These are phyloP conservation scores for Lithophane socia DNA, from an alignment of 2,888 invertebrate species.

Conservation along the genomic window DNA sequence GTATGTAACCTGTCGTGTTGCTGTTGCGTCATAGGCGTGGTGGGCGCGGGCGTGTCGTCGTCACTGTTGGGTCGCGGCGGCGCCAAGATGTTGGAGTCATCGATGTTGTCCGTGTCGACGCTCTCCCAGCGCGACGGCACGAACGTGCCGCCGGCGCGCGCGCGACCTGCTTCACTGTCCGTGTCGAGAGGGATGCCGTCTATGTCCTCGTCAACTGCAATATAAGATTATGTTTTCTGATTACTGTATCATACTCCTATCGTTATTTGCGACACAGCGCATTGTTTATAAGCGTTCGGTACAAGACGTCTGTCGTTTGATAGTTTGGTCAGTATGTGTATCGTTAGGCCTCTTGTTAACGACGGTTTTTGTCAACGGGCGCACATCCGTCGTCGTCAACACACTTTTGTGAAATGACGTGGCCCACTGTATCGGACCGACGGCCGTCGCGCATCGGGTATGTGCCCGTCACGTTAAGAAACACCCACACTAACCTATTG, in stretches of 20 bases:
- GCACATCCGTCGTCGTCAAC: too few species aligned
- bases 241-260: background rate
- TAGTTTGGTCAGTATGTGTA: too few species aligned
- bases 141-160: slow-evolving; percentile 90
- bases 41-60: slow-evolving; percentile 63
- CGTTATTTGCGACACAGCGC: too few species aligned
- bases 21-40: slow-evolving; percentile 59
- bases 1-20: slow-evolving; percentile 65
- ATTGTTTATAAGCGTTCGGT: too few species aligned
- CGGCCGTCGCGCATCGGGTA: too few species aligned
- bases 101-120: slow-evolving; percentile 93
- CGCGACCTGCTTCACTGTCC: slow-evolving; percentile 82
- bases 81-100: background rate
- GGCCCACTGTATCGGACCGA: too few species aligned
- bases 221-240: background rate
- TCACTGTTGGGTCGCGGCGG: slow-evolving; percentile 29
- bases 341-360: too few species aligned
- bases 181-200: slow-evolving; percentile 93
- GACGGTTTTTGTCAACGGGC: too few species aligned
- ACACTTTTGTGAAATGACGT: too few species aligned
- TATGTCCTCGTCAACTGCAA: slow-evolving; percentile 93
- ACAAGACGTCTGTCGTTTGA: too few species aligned
- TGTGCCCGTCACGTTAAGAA: too few species aligned
- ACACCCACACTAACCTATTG: too few species aligned
- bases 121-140: slow-evolving; percentile 99